Percentiles rank a stretch among this genome's conserved stretches.
phyloP scores from a whole-genome alignment of 2,888 invertebrate genomes.

The Agonopterix subpropinquella region DNA sequence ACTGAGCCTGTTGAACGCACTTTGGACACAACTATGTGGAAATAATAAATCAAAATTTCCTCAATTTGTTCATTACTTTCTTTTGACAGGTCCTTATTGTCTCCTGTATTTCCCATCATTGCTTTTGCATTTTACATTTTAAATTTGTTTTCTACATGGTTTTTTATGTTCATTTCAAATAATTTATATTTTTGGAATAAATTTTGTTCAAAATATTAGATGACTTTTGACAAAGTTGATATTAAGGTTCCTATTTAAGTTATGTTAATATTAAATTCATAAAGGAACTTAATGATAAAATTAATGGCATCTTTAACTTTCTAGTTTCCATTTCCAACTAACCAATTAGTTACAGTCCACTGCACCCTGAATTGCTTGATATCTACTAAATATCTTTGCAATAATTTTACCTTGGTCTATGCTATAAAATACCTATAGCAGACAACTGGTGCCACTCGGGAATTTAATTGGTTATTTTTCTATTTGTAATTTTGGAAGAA shows the following conservation, averaged over 20 bases:
- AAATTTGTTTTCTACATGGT: constrained; percentile 70
- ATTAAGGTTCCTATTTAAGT: constrained; percentile 64
- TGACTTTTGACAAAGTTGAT: constrained; percentile 62
- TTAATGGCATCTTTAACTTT: no score
- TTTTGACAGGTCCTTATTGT: constrained; percentile 68
- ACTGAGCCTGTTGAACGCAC: constrained; percentile 71
- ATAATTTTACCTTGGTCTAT: no score
- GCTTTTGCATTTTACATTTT: constrained; percentile 61
- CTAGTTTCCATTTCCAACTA: background rate
- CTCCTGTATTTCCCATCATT: constrained; percentile 56
- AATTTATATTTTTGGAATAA: constrained; percentile 74
- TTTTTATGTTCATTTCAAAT: constrained; percentile 69
- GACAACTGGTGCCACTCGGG: no score
- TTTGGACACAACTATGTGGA: constrained; percentile 74
- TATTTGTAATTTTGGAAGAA: background rate
- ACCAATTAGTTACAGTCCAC: background rate
- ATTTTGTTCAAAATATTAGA: constrained; percentile 61
- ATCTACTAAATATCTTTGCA: no score
- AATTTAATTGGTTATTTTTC: no score
- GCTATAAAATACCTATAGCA: no score
- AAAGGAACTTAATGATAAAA: no score
- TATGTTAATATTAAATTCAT: no score
- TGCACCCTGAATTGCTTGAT: background rate
- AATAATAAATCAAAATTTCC: constrained; percentile 75
- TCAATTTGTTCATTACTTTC: constrained; percentile 60